phyloP scores from a whole-genome alignment of 2,888 invertebrate genomes.

The Abscondita cerata region DNA sequence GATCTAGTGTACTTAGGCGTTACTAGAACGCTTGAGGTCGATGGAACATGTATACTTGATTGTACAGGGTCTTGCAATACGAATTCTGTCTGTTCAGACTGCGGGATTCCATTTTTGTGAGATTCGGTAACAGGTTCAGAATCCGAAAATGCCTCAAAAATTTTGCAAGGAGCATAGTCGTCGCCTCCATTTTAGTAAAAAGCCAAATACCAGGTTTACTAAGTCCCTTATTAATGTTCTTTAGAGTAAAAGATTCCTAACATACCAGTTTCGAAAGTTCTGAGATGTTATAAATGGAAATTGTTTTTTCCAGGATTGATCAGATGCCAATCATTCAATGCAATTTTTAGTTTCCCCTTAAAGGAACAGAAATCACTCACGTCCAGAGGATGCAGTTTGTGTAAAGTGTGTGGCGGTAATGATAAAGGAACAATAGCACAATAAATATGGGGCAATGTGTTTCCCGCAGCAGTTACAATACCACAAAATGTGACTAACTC shows the following conservation, averaged over 20 bases:
- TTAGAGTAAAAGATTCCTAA: conserved; percentile 4
- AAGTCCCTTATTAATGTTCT: conserved; percentile 14
- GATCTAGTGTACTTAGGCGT: no score
- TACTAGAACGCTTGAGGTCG: no score
- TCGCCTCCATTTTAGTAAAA: not conserved
- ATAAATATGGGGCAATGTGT: no score
- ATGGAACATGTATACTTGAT: no score
- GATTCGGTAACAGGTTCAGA: no score
- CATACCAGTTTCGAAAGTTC: conserved; percentile 5
- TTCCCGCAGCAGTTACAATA: not conserved
- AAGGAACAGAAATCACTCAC: conserved; percentile 11
- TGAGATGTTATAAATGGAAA: conserved; percentile 11
- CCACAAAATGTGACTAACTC: not conserved
- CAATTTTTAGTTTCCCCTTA: conserved; percentile 6
- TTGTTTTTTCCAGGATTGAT: conserved; percentile 11
- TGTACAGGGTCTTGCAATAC: no score
- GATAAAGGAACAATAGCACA: conserved; percentile 3
- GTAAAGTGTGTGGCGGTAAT: not conserved
- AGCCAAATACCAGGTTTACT: conserved; percentile 10
- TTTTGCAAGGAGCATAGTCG: no score
- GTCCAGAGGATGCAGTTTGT: conserved; percentile 4
- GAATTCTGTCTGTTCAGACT: no score
- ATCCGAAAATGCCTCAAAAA: no score
- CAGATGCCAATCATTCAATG: conserved; percentile 14
- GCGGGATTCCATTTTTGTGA: no score